A percentile compares a stretch with the other conserved stretches of the same genome.
These are phyloP conservation scores for Vanessa cardui DNA, from an alignment of 2,888 invertebrate species.

Conservation along the genomic window DNA sequence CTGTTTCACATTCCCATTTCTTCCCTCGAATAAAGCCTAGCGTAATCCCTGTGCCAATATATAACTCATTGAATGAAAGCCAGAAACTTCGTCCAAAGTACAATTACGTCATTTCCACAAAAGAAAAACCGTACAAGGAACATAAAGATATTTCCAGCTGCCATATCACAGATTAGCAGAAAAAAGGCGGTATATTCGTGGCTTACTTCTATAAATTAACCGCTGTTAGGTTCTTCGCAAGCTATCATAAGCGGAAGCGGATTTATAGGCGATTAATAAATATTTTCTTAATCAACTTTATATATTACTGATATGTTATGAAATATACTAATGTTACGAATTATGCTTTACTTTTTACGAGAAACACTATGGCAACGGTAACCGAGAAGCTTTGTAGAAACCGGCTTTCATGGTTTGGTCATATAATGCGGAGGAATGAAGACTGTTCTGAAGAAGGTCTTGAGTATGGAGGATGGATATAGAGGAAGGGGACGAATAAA, in stretches of 20 bases:
- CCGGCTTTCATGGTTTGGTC: no score
- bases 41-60: not conserved
- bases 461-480: no score
- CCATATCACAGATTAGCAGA: conserved; percentile 24
- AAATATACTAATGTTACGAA: no score
- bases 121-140: not conserved
- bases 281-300: not conserved
- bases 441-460: no score
- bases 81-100: not conserved
- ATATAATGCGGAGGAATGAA: no score
- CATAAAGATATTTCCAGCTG: conserved; percentile 21
- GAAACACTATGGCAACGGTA: no score
- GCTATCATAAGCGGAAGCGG: conserved; percentile 9
- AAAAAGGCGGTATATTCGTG: conserved; percentile 22
- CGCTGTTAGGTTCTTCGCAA: conserved; percentile 19
- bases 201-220: conserved; percentile 31
- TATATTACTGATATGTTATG: no score
- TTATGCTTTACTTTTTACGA: no score
- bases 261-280: not conserved
- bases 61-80: not conserved
- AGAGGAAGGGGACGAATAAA: no score
- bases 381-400: no score
- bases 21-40: no score
- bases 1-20: no score
- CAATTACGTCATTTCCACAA: conserved; percentile 9